Percentiles rank a stretch among this genome's conserved stretches.
phyloP scores from a whole-genome alignment of 1,140 invertebrate genomes.

The Brachionus plicatilis region DNA sequence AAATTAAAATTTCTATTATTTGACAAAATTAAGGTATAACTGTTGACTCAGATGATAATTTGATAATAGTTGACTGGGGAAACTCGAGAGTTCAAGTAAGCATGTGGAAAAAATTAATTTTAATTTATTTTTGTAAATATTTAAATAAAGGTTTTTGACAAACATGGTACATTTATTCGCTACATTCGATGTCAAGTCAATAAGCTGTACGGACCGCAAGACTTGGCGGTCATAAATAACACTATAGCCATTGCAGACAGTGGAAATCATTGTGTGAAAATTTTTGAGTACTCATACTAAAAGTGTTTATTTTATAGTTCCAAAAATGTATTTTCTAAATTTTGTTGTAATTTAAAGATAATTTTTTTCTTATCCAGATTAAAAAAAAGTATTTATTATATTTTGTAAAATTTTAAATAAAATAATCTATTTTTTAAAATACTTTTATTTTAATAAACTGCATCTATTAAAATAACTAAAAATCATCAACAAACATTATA shows the following conservation, averaged over 20 bases:
- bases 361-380: background rate
- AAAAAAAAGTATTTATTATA: background rate
- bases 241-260: slow-evolving; percentile 61
- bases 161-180: slow-evolving; percentile 59
- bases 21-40: slow-evolving; percentile 47
- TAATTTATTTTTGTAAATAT: background rate
- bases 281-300: slow-evolving; percentile 58
- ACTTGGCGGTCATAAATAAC: slow-evolving; percentile 57
- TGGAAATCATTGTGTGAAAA: slow-evolving; percentile 62
- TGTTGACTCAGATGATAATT: slow-evolving; percentile 59
- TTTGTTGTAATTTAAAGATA: background rate
- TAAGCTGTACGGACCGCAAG: slow-evolving; percentile 62
- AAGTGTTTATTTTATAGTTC: background rate
- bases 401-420: background rate
- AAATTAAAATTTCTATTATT: too few species aligned
- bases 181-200: slow-evolving; percentile 60
- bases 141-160: slow-evolving; percentile 60
- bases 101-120: background rate
- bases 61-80: slow-evolving; percentile 62
- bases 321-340: background rate
- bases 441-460: background rate
- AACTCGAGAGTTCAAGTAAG: slow-evolving; percentile 61
- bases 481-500: background rate
- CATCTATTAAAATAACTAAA: slow-evolving; percentile 17
- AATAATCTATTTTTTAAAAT: background rate